Base-by-base conservation (phyloP, 2,888 invertebrate species). In the Tyria jacobaeae region DNA sequence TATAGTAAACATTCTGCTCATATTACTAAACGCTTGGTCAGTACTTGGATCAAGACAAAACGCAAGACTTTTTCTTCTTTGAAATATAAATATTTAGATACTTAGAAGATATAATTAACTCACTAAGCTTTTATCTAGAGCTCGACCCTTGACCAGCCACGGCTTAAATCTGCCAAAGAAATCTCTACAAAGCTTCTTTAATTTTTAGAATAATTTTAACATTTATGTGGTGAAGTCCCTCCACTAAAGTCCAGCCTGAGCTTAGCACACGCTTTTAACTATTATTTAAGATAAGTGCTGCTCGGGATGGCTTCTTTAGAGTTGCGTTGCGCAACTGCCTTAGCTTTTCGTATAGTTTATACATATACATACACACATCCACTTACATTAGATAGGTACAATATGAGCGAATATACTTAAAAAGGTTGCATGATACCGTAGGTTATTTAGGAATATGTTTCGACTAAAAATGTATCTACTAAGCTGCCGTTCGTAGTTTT, bases 251-350 rank as follows among this genome's bases (percentile, higher is more conserved):
- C 79, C 71, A 80, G 83, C 75, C 73, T 77, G 78, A 77, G 81
- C 84, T 75, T 77, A 64, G 80, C 81, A 79, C 82, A 72, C 68
- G 62, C 75, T 63, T 79, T 68, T 9, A 17, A 15, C 66, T 64
- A 41, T 44, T 14, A 17, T n/a, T 39, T 10, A 56, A 12, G 9
- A 10, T 24, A 37, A n/a, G 75, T 76, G 79, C 79, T 65, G 85
- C 84, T 80, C 84, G 47, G 84, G 79, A 83, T 79, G 85, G 84
- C 82, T 83, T 78, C 44, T 65, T 68, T 75, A 74, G 72, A 76
- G 75, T 74, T 75, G 77, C 65, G 71, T 65, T 65, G 75, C 57
- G 71, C 68, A 65, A 72, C 59, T 63, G 75, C 76, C 75, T 65
- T 52, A 63, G 71, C 72, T 78, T 53, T 49, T 60, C 60, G 47